Percentiles rank a stretch among this genome's conserved stretches.
Evolutionary conservation across 2,888 invertebrate genomes (phyloP).

Genomic region (Fragum whitleyi): DNA sequence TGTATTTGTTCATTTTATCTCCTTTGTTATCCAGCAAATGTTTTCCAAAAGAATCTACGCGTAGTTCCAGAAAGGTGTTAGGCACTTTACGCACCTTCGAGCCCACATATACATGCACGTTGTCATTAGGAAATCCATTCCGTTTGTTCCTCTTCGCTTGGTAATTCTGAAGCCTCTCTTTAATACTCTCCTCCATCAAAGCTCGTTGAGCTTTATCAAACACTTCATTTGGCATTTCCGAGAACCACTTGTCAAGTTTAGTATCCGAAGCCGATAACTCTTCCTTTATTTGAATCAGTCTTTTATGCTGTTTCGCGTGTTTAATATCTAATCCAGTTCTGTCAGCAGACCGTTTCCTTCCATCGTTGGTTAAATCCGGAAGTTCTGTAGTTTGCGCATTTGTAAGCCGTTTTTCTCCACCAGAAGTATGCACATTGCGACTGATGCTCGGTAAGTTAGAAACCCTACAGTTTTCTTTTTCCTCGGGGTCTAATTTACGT

Average conservation of each 20-base stretch:
- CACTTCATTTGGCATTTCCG: conserved; percentile 64
- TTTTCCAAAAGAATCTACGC: conserved; percentile 62
- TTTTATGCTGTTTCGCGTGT: neutral
- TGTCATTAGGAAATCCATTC: conserved; percentile 47
- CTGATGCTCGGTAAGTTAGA: conserved; percentile 53
- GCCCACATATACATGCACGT: conserved; percentile 39
- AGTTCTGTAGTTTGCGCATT: neutral
- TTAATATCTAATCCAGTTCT: conserved; percentile 7
- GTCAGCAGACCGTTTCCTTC: neutral
- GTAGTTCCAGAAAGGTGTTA: conserved; percentile 59
- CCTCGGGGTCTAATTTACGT: conserved; percentile 14
- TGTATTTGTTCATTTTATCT: conserved; percentile 58
- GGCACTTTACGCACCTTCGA: conserved; percentile 50
- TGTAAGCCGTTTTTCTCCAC: neutral
- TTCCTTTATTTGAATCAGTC: conserved; percentile 5
- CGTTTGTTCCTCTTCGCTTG: conserved; percentile 45
- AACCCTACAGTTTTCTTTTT: conserved; percentile 27
- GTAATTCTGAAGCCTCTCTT: conserved; percentile 53
- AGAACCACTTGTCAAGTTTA: conserved; percentile 66
- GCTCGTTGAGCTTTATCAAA: conserved; percentile 64
- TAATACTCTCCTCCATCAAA: conserved; percentile 63
- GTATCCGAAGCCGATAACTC: conserved; percentile 48
- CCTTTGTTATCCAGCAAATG: conserved; percentile 45
- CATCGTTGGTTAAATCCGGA: conserved; percentile 3
- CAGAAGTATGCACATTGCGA: conserved; percentile 20